Evolutionary conservation across 2,113 vertebrate species (phyloP), one percentile per base, ranked within the genome.

Genomic region (Brevimyrus niger): DNA sequence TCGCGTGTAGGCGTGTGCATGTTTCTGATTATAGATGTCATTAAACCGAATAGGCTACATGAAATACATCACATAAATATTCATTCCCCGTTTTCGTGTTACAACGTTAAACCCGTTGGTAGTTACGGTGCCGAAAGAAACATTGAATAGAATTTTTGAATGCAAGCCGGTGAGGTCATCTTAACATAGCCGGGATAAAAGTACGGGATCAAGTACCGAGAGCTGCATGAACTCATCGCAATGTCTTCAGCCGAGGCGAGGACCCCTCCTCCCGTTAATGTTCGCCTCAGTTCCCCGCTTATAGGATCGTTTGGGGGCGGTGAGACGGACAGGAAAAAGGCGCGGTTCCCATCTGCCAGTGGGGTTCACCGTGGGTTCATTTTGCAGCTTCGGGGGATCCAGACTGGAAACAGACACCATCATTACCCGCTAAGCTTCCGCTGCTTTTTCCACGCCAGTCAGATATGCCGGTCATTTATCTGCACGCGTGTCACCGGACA

Each of bases 351-450:
- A 65, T 50, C 44, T 27, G 87, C 55, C 61, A 47, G 58, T 46
- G 44, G 61, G 61, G 65, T 88, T 88, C 88, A 88, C 46, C 44
- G n/a, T 23, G 47, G 65, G 65, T 88, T 88, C 87, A 88, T 19
- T 73, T 55, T 88, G 58, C 58, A 27, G 58, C 42, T 73, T 58
- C 86, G 48, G 48, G 46, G 85, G 15, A 48, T 51, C 85, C 47
- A 35, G 85, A 31, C 47, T 50, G 27, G 48, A 51, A 31, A 11
- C 85, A 65, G 87, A 46, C 87, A 27, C 6, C 23, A n/a, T 38
- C 42, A n/a, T 50, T 17, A n/a, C 55, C 87, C 31, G 44, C 44
- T 46, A 84, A 19, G 51, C 51, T 53, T 53, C 17, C 51, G 51
- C 4, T 53, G 19, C 51, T 53, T 53, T 53, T 53, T 53, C 17